Conservation (phyloP, 2,113 vertebrate genomes). For the Oostethus manadensis region DNA sequence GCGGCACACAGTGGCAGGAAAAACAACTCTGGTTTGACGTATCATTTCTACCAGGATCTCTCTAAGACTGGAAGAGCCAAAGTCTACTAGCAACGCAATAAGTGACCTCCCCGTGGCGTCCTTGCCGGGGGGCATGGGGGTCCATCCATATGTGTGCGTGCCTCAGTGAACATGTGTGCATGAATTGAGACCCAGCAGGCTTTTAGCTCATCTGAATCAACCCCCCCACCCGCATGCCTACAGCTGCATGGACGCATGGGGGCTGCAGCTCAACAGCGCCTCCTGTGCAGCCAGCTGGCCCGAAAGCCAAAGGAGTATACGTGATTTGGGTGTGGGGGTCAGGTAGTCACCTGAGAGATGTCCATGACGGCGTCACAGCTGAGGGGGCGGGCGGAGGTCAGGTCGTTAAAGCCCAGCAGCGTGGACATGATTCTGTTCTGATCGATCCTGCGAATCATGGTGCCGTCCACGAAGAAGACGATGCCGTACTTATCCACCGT, state of each 20-base stretch:
- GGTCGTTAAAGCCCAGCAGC: conserved; percentile 91
- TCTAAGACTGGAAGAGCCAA: too few species aligned
- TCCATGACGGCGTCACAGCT: conserved; percentile 98
- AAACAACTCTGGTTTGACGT: too few species aligned
- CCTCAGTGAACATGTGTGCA: conserved; percentile 34
- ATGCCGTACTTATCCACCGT: conserved; percentile 93
- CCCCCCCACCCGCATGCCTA: not conserved
- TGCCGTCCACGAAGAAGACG: conserved; percentile 96
- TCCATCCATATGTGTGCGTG: conserved; percentile 17
- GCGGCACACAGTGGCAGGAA: too few species aligned
- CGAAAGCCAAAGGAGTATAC: too few species aligned
- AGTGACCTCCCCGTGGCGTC: conserved; percentile 47
- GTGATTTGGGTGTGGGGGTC: conserved; percentile 8
- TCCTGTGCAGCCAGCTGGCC: not conserved
- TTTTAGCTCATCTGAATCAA: conserved; percentile 32
- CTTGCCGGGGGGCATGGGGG: conserved; percentile 41
- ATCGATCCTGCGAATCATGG: conserved; percentile 93
- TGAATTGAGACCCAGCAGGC: conserved; percentile 27
- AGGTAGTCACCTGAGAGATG: conserved; percentile 85
- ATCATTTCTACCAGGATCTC: too few species aligned
- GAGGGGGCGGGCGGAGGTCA: conserved; percentile 92
- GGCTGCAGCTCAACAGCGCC: not conserved
- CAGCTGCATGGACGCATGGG: too few species aligned
- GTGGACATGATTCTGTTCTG: conserved; percentile 98
- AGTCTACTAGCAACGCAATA: not conserved